phyloP scores from a whole-genome alignment of 2,113 vertebrate species.

The Mugil cephalus region DNA sequence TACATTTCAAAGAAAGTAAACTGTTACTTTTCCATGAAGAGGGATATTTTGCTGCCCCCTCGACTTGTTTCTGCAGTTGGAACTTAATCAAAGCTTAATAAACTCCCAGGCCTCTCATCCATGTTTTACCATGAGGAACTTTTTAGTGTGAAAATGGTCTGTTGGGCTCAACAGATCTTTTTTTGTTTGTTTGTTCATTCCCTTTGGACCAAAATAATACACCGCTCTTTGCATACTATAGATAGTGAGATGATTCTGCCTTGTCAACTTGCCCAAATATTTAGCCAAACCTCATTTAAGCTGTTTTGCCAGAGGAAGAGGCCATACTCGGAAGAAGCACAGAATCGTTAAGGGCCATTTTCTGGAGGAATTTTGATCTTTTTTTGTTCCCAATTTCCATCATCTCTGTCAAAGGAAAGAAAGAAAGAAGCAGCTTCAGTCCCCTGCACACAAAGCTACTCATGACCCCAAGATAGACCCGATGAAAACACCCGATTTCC shows the following conservation, averaged over 20 bases:
- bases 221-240: slow-evolving; percentile 17
- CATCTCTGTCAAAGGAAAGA: slow-evolving; percentile 23
- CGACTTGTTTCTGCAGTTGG: slow-evolving; percentile 49
- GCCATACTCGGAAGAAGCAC: slow-evolving; percentile 52
- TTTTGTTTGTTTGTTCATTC: slow-evolving; percentile 23
- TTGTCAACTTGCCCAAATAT: slow-evolving; percentile 48
- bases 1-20: slow-evolving; percentile 25
- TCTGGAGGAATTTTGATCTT: slow-evolving; percentile 31
- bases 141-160: slow-evolving; percentile 17
- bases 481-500: slow-evolving; percentile 75
- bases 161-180: slow-evolving; percentile 8
- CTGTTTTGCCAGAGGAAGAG: slow-evolving; percentile 36
- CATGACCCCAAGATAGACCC: slow-evolving; percentile 33
- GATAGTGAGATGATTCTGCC: slow-evolving; percentile 14
- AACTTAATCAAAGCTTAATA: slow-evolving; percentile 69
- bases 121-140: slow-evolving; percentile 13
- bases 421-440: slow-evolving; percentile 26
- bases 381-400: slow-evolving; percentile 49
- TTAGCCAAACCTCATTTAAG: slow-evolving; percentile 45
- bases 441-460: slow-evolving; percentile 31
- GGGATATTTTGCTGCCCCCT: slow-evolving; percentile 1
- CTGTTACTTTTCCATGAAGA: slow-evolving; percentile 23
- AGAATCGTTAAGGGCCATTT: slow-evolving; percentile 46
- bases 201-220: slow-evolving; percentile 42
- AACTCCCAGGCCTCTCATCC: slow-evolving; percentile 36